Evolutionary conservation across 2,888 invertebrate species (phyloP), one percentile per base, ranked within the genome.

Genomic region (Cosmia pyralina): DNA sequence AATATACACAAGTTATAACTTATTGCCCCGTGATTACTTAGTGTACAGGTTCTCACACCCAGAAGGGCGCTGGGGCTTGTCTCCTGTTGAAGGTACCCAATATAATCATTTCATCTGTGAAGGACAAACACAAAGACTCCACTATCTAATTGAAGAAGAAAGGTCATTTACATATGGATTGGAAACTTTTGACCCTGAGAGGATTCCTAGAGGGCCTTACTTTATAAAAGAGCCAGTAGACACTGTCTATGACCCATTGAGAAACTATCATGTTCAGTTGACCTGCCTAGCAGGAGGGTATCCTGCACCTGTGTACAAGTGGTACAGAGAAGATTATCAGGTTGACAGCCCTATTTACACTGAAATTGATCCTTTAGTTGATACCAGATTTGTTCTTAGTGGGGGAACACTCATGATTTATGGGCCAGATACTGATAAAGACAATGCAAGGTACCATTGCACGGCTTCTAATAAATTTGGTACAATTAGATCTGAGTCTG

Each of bases 321-420:
- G 99, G 99, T 99, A 97, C 90, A 97, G 98, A 90, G 99, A 99
- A 95, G 97, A 98, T 86, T 99, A 98, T 91, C 97, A 98, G 85
- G 98, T 98, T 82, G 98, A 98, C 90, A 97, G 97, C 69, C 94
- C 98, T 17, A 96, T 97, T 73, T 98, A 97, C 65, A 96, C 95
- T 69, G 96, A 96, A 91, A 98, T 99, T 84, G 97, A 99, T 93
- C 98, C 99, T 0, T 91, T 99, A 62, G 90, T 91, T 50, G 97
- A 98, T 89, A 90, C 95, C 38, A 97, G 98, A 73, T 98, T 98
- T 89, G 98, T 99, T 3, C 93, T 99, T 11, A 99, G 98, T 88
- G 99, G 99, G 76, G 99, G 99, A 44, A 98, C 98, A 79, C 96
- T 99, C 13, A 98, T 99, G 86, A 99, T 99, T 75, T 97, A 98